Conservation (phyloP, 2,113 vertebrate species). For the Myxocyprinus asiaticus region DNA sequence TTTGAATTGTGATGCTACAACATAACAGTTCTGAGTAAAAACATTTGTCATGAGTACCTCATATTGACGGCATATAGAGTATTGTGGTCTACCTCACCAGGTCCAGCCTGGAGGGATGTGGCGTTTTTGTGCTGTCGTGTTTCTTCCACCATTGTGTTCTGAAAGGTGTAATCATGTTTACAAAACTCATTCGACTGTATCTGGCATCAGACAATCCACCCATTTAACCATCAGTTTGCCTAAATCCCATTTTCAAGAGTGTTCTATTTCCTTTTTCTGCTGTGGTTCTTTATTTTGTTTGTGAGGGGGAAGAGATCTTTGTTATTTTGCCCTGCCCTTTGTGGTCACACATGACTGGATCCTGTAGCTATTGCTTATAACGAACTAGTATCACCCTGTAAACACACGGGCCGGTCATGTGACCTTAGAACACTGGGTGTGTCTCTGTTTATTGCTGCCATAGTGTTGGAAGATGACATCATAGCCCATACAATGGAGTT, state of each 20-base stretch:
- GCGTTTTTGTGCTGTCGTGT: conserved; percentile 55
- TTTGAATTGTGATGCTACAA: no score
- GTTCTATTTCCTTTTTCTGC: conserved; percentile 3
- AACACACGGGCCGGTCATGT: conserved; percentile 56
- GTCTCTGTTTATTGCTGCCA: conserved; percentile 39
- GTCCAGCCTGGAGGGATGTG: conserved; percentile 71
- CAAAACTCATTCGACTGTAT: background rate
- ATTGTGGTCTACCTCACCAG: conserved; percentile 62
- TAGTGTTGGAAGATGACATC: conserved; percentile 61
- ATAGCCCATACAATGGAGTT: conserved; percentile 51
- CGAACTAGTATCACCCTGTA: conserved; percentile 65
- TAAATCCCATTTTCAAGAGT: conserved; percentile 4
- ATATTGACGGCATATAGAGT: conserved; percentile 50
- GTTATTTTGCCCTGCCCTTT: conserved; percentile 35
- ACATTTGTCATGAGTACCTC: conserved; percentile 48
- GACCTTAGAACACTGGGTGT: conserved; percentile 23
- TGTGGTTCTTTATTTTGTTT: conserved; percentile 2
- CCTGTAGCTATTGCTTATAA: conserved; percentile 54
- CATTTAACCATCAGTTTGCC: conserved; percentile 7
- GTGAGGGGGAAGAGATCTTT: conserved; percentile 17
- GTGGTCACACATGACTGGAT: conserved; percentile 39
- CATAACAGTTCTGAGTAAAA: no score
- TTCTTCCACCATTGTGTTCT: conserved; percentile 74
- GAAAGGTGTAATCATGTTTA: conserved; percentile 26
- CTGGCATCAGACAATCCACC: background rate